Evolutionary conservation across 2,888 invertebrate species (phyloP), one percentile per base, ranked within the genome.

Genomic region (Branchellion lobata): DNA sequence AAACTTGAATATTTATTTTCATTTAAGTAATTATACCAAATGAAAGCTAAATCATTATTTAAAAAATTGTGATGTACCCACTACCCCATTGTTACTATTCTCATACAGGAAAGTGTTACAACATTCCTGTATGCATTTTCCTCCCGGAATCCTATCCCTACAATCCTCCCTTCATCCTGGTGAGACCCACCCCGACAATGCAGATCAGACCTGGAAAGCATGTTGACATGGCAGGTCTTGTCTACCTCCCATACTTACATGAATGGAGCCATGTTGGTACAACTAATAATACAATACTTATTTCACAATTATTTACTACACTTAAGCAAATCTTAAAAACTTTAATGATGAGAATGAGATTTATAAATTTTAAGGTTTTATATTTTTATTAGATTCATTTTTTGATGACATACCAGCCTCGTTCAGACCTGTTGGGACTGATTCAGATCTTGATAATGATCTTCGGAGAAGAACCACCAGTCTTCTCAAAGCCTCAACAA

Each of bases 81-180:
- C 33, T 69, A 1, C 21, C 27, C 40, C 73, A 24, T 73, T 73
- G 36, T 34, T 27, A 29, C 65, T n/a, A 5, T 21, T 3, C 65
- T 65, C 24, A 65, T 65, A 5, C 85, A 92, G 92, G 92, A 81
- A 90, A 90, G 80, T 91, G 90, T 71, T 99, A 99, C 89, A 95
- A 98, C 89, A 99, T 99, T 87, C 99, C 99, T 21, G 92, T 99
- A 61, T 93, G 93, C 86, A 92, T 99, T 85, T 98, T 95, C 94
- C 87, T 99, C 75, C 93, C 95, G 92, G 96, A 98, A 86, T 96
- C 96, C 2, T 96, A 99, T 90, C 99, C 99, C 0, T 92, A 93
- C 86, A 94, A 95, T 89, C 95, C 97, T 51, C 99, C 99, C 0
- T 92, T 98, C 89, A 90, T 90, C 71, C 90, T 87, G 85, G 97